Evolutionary conservation across 2,113 vertebrate genomes (phyloP).

Genomic region (Gymnarchus niloticus): DNA sequence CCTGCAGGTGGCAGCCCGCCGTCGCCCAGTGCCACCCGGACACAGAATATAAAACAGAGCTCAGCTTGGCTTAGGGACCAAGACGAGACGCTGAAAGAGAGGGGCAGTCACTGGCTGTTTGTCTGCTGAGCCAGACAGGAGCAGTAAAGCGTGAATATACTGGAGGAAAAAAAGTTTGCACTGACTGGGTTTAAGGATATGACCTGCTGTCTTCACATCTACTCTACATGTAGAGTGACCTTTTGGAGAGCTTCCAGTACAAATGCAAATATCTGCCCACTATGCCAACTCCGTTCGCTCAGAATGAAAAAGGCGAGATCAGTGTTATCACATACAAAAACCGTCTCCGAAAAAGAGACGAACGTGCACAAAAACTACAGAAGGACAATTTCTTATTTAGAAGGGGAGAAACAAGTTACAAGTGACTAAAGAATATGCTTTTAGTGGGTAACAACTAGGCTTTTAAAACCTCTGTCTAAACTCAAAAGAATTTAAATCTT

Average conservation of each 20-base stretch:
- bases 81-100: neutral
- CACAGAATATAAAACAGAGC: neutral
- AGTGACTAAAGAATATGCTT: neutral
- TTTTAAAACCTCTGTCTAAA: constrained; percentile 8
- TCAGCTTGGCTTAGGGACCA: neutral
- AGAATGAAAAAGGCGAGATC: neutral
- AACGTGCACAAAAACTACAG: neutral
- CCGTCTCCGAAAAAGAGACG: neutral
- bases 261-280: constrained; percentile 10
- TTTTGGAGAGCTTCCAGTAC: neutral
- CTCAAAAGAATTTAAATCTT: constrained; percentile 18
- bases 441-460: neutral
- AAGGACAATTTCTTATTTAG: neutral
- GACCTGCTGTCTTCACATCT: neutral
- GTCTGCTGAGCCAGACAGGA: constrained; percentile 4
- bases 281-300: neutral
- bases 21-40: neutral
- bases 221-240: neutral
- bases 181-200: neutral
- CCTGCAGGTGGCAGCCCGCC: constrained; percentile 17
- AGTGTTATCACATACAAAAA: neutral
- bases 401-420: neutral
- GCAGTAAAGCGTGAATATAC: neutral
- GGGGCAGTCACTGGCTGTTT: neutral
- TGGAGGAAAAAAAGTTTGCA: neutral